Conservation (phyloP, 1,140 invertebrate genomes). For the Drosophila miranda region DNA sequence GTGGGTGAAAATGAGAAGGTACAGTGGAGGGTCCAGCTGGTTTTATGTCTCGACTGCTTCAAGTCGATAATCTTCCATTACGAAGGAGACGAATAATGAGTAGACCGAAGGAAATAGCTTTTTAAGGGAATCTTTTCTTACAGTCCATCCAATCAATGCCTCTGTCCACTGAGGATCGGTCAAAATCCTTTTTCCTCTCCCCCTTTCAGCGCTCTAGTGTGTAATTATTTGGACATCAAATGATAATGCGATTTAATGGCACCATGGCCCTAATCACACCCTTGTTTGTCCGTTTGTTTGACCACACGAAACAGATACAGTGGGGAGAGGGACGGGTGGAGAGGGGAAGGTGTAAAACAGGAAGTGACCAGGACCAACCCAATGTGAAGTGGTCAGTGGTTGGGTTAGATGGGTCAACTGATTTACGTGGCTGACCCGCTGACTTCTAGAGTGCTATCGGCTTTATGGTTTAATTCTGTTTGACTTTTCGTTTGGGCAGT, state of each 20-base stretch:
- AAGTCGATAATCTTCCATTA: conserved; percentile 33
- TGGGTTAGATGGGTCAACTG: conserved; percentile 55
- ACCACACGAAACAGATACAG: conserved; percentile 21
- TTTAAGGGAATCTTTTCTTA: not conserved
- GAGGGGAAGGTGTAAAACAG: conserved; percentile 15
- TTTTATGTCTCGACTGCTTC: conserved; percentile 10
- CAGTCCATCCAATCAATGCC: not conserved
- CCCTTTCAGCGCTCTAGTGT: conserved; percentile 2
- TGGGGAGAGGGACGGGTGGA: not conserved
- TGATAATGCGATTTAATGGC: conserved; percentile 69
- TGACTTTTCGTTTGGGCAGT: conserved; percentile 69
- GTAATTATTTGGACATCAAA: conserved; percentile 56
- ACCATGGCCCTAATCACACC: conserved; percentile 51
- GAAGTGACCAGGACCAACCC: conserved; percentile 31
- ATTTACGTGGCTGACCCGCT: conserved; percentile 49
- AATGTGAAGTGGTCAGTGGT: conserved; percentile 42
- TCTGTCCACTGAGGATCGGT: conserved; percentile 10
- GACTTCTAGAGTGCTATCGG: conserved; percentile 52
- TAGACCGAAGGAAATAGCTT: not conserved
- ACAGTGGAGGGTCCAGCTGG: conserved; percentile 18
- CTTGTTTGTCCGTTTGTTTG: conserved; percentile 53
- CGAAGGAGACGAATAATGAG: not conserved
- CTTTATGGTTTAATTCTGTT: conserved; percentile 60
- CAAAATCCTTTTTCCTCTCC: conserved; percentile 4
- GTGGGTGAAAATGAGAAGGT: not conserved